Evolutionary conservation across 2,113 vertebrate genomes (phyloP).

Genomic region (Rhinogobius similis): DNA sequence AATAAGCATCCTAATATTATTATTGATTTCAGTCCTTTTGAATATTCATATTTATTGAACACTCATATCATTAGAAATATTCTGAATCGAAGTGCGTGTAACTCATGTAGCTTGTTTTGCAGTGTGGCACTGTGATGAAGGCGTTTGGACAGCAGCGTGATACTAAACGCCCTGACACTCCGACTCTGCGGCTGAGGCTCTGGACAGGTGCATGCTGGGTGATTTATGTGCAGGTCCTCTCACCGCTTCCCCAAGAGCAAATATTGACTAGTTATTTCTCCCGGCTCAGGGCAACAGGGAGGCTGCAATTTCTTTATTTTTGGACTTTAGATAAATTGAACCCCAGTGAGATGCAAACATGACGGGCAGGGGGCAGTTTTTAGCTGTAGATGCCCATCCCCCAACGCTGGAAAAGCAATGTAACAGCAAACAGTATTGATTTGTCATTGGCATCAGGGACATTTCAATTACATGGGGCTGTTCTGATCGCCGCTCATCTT

Average conservation of each 20-base stretch:
- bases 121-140: conserved; percentile 67
- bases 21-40: not conserved
- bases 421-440: conserved; percentile 71
- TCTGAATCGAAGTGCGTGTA: not conserved
- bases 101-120: not conserved
- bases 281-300: conserved; percentile 73
- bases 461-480: conserved; percentile 61
- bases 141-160: conserved; percentile 62
- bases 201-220: conserved; percentile 79
- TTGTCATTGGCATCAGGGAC: conserved; percentile 66
- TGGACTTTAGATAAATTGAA: conserved; percentile 73
- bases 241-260: conserved; percentile 72
- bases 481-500: conserved; percentile 35
- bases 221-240: conserved; percentile 78
- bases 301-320: conserved; percentile 78
- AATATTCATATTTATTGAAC: not conserved
- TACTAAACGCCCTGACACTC: conserved; percentile 78
- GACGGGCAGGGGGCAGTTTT: conserved; percentile 64
- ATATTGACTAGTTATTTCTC: conserved; percentile 81
- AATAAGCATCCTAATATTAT: not conserved
- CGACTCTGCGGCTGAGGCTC: conserved; percentile 70
- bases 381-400: conserved; percentile 11
- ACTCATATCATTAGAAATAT: not conserved
- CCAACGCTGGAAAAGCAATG: conserved; percentile 39
- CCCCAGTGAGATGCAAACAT: conserved; percentile 74